These are phyloP conservation scores for Sphaerolaimus hirsutus DNA, from an alignment of 2,888 invertebrate species.

Conservation along the genomic window DNA sequence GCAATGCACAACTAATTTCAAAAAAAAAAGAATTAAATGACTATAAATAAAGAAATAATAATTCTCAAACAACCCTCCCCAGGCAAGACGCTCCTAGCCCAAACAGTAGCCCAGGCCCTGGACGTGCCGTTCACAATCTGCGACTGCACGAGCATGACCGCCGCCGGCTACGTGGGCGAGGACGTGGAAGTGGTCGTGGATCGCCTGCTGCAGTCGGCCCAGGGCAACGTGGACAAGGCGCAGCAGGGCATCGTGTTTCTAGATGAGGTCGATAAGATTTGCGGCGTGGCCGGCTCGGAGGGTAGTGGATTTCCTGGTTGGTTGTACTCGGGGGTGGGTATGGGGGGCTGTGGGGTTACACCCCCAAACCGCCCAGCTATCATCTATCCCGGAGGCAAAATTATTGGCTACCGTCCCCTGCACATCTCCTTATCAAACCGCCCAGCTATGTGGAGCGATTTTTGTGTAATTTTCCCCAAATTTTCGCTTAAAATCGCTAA, in stretches of 20 bases:
- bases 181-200: constrained; percentile 95
- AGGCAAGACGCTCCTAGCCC: constrained; percentile 87
- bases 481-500: no score
- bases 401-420: no score
- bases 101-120: constrained; percentile 83
- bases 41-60: background rate
- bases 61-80: constrained; percentile 2
- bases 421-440: no score
- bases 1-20: background rate
- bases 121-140: constrained; percentile 98
- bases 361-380: no score
- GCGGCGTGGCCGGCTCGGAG: constrained; percentile 77
- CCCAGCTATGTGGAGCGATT: no score
- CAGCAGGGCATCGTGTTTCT: constrained; percentile 92
- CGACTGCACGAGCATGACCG: constrained; percentile 83
- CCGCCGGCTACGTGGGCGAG: constrained; percentile 91
- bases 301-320: no score
- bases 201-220: constrained; percentile 73
- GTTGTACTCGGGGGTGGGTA: constrained; percentile 43
- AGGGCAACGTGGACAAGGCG: constrained; percentile 73
- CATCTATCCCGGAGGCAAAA: no score
- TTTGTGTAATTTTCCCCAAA: no score
- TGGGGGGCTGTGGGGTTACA: constrained; percentile 1
- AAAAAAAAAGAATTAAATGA: background rate
- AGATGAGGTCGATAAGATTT: constrained; percentile 96